Evolutionary conservation across 2,797 vertebrate genomes (phyloP).

Genomic region (Masticophis lateralis): DNA sequence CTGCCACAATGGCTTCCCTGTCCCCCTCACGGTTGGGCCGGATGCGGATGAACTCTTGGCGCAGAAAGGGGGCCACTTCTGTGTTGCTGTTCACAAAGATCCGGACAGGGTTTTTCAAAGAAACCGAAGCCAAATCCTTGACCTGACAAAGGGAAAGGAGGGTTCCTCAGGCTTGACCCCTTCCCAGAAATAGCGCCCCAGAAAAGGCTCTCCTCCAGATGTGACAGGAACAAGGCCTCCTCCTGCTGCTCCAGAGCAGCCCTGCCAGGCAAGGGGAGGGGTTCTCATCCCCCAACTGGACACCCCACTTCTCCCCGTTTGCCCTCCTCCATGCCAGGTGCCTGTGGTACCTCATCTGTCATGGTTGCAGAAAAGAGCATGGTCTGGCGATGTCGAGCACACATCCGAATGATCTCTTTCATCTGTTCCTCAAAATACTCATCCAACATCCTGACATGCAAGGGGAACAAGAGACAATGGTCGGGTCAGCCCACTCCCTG

Average conservation of each 20-base stretch:
- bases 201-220: too few relatives aligned
- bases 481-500: not conserved
- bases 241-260: not conserved
- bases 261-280: rapidly evolving
- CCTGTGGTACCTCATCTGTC: constrained; percentile 85
- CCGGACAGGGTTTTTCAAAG: constrained; percentile 85
- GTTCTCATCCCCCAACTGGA: not conserved
- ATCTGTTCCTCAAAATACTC: constrained; percentile 99
- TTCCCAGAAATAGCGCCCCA: not conserved
- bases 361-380: constrained; percentile 98
- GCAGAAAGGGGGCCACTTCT: constrained; percentile 91
- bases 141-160: constrained; percentile 74
- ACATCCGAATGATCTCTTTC: constrained; percentile 94
- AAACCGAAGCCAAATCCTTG: constrained; percentile 92
- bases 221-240: too few relatives aligned
- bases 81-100: constrained; percentile 99
- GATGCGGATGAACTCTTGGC: constrained; percentile 93
- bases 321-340: not conserved
- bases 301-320: not conserved
- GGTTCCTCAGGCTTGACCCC: too few relatives aligned
- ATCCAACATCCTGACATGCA: constrained; percentile 87
- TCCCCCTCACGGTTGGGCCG: constrained; percentile 89
- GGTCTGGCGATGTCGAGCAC: constrained; percentile 90
- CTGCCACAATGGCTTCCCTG: constrained; percentile 89
- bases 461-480: not conserved